phyloP scores from a whole-genome alignment of 2,797 vertebrate species.

The Chaetodon trifasciatus region DNA sequence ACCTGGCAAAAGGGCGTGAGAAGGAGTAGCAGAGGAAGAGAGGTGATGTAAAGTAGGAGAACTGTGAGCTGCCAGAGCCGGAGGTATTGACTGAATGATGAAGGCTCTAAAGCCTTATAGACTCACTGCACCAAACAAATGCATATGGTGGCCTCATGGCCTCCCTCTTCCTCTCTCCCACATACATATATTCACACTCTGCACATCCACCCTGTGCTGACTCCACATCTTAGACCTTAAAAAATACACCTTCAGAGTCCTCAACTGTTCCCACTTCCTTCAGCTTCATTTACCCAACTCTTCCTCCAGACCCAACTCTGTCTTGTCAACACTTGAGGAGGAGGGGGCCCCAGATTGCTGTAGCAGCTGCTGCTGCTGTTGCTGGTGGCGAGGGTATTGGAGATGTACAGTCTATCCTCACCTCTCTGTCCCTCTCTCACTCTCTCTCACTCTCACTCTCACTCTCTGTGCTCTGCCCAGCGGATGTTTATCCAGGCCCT shows the following conservation, averaged over 20 bases:
- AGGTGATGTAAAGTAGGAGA: slow-evolving; percentile 13
- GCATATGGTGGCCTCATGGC: slow-evolving; percentile 11
- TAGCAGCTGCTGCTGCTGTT: slow-evolving; percentile 18
- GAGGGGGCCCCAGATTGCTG: slow-evolving; percentile 26
- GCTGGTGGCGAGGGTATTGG: slow-evolving; percentile 39
- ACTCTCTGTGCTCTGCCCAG: slow-evolving; percentile 60
- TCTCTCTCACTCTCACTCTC: slow-evolving; percentile 21
- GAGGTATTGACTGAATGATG: slow-evolving; percentile 38
- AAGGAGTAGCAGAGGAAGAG: slow-evolving; percentile 3
- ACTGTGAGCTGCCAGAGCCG: slow-evolving; percentile 41
- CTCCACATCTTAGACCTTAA: slow-evolving; percentile 8
- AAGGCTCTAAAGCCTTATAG: slow-evolving; percentile 20
- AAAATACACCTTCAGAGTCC: neutral
- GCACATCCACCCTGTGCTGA: neutral
- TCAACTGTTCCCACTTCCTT: slow-evolving; percentile 18
- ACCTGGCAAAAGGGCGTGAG: slow-evolving; percentile 27
- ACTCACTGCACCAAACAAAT: slow-evolving; percentile 28
- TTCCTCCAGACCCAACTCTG: slow-evolving; percentile 27
- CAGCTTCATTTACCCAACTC: slow-evolving; percentile 23
- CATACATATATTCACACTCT: neutral
- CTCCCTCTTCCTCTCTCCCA: neutral
- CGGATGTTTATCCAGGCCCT: slow-evolving; percentile 76
- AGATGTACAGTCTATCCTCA: slow-evolving; percentile 33
- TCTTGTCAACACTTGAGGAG: slow-evolving; percentile 39
- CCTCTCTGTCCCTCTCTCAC: neutral